phyloP scores from a whole-genome alignment of 2,797 vertebrate genomes.

The Acanthurus tractus region DNA sequence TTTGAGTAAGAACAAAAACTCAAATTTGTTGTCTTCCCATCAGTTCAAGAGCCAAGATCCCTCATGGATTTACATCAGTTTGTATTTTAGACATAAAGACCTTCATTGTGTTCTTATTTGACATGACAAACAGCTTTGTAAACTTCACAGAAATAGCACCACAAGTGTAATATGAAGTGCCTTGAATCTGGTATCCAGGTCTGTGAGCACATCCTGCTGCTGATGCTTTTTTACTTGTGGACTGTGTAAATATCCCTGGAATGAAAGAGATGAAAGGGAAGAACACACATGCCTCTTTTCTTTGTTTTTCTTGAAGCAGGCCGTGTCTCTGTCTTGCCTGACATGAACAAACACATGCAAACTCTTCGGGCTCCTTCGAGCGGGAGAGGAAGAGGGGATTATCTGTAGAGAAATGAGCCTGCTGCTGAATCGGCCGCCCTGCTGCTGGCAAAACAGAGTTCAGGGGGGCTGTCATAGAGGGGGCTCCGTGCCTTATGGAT shows the following conservation, averaged over 20 bases:
- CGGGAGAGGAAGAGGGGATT: slow-evolving; percentile 22
- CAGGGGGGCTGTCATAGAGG: slow-evolving; percentile 38
- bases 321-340: not conserved
- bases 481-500: slow-evolving; percentile 37
- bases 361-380: slow-evolving; percentile 13
- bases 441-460: slow-evolving; percentile 49
- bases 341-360: slow-evolving; percentile 25
- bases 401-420: slow-evolving; percentile 27
- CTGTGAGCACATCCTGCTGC: not conserved
- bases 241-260: slow-evolving; percentile 14
- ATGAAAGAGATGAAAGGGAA: slow-evolving; percentile 26
- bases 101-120: not conserved
- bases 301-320: slow-evolving; percentile 34
- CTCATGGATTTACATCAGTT: not conserved
- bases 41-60: not conserved
- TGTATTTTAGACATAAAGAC: too few relatives aligned
- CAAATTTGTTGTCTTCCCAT: not conserved
- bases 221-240: not conserved
- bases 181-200: not conserved
- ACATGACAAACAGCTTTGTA: not conserved
- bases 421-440: slow-evolving; percentile 23
- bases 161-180: not conserved
- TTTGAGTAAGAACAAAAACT: not conserved
- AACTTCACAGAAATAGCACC: not conserved
- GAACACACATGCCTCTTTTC: slow-evolving; percentile 1